Percentiles rank a stretch among this genome's conserved stretches.
phyloP scores from a whole-genome alignment of 2,888 invertebrate species.

The Eulithis prunata region DNA sequence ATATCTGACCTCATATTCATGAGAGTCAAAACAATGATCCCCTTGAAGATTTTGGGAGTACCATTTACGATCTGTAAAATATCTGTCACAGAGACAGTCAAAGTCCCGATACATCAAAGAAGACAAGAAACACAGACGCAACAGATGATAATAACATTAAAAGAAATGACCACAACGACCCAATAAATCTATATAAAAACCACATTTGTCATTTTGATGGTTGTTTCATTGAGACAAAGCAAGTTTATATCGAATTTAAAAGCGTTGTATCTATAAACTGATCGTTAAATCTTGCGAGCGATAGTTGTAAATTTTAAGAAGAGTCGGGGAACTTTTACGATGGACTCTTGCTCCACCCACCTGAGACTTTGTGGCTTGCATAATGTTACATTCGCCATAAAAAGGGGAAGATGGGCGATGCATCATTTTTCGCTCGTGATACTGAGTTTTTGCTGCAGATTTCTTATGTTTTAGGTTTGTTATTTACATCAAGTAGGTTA shows the following conservation, averaged over 20 bases:
- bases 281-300: conserved; percentile 79
- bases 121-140: conserved; percentile 10
- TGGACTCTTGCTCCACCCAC: conserved; percentile 74
- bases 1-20: too few relatives aligned
- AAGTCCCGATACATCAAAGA: conserved; percentile 22
- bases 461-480: neutral
- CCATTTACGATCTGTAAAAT: too few relatives aligned
- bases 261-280: conserved; percentile 80
- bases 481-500: too few relatives aligned
- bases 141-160: conserved; percentile 21
- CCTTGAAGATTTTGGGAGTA: too few relatives aligned
- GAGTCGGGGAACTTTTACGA: conserved; percentile 75
- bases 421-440: conserved; percentile 30
- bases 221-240: conserved; percentile 69
- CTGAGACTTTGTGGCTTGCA: conserved; percentile 70
- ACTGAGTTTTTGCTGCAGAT: conserved; percentile 18
- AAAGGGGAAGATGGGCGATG: conserved; percentile 49
- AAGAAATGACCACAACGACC: conserved; percentile 49
- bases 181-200: conserved; percentile 54
- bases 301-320: conserved; percentile 80
- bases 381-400: conserved; percentile 71
- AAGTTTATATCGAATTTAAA: conserved; percentile 77
- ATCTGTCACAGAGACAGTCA: conserved; percentile 1
- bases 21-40: too few relatives aligned
- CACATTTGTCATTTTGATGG: conserved; percentile 62